These are phyloP conservation scores for Dasysyrphus albostriatus DNA, from an alignment of 2,888 invertebrate species.

Conservation along the genomic window DNA sequence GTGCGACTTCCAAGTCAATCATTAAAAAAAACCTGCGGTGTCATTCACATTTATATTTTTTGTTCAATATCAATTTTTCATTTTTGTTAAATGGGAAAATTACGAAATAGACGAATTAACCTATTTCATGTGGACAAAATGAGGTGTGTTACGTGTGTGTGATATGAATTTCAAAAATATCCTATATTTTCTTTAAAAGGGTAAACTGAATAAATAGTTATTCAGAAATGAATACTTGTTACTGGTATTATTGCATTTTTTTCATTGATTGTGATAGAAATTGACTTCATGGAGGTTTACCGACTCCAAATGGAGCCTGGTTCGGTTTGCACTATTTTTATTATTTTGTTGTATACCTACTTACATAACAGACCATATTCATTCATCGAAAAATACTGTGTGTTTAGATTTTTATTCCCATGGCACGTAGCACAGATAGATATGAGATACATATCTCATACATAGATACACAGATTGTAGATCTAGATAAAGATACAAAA, in stretches of 20 bases:
- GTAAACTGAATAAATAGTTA: slow-evolving; percentile 31
- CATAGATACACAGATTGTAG: slow-evolving; percentile 62
- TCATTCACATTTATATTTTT: slow-evolving; percentile 7
- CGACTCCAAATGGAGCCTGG: slow-evolving; percentile 8
- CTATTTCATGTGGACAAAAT: slow-evolving; percentile 39
- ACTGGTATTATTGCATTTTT: slow-evolving; percentile 38
- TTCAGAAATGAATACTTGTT: slow-evolving; percentile 41
- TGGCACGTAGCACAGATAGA: slow-evolving; percentile 42
- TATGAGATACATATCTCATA: slow-evolving; percentile 63
- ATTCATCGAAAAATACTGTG: slow-evolving; percentile 43
- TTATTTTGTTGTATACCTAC: neutral
- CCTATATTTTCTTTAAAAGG: slow-evolving; percentile 20
- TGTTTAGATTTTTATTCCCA: slow-evolving; percentile 54
- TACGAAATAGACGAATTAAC: slow-evolving; percentile 62
- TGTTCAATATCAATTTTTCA: slow-evolving; percentile 30
- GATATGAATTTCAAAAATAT: slow-evolving; percentile 66
- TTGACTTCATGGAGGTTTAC: slow-evolving; percentile 42
- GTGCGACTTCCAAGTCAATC: slow-evolving; percentile 21
- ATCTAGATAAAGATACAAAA: slow-evolving; percentile 64
- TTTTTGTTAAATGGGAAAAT: slow-evolving; percentile 18
- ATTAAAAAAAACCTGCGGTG: slow-evolving; percentile 36
- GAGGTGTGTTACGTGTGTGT: slow-evolving; percentile 56
- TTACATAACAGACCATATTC: slow-evolving; percentile 60
- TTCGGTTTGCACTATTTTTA: neutral
- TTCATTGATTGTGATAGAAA: slow-evolving; percentile 65